These are phyloP conservation scores for Myotis planiceps DNA, from an alignment of 2,797 vertebrate species.

Conservation along the genomic window DNA sequence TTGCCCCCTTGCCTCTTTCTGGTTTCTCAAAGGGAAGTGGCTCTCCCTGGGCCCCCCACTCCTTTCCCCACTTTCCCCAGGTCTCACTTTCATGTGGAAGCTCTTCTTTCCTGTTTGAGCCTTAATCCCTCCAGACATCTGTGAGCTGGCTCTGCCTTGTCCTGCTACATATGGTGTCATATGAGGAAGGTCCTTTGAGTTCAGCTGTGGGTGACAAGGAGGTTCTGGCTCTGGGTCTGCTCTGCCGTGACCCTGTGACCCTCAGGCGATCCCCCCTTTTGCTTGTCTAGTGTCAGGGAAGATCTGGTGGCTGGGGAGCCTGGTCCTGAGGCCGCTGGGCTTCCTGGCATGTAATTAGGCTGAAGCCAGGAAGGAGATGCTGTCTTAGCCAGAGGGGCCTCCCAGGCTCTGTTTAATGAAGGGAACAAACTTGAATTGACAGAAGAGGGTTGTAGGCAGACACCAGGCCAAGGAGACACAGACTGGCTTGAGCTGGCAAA, in stretches of 20 bases:
- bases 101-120: background rate
- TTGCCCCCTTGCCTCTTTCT: background rate
- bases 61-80: background rate
- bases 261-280: background rate
- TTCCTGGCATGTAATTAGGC: constrained; percentile 11
- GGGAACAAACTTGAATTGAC: constrained; percentile 20
- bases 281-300: background rate
- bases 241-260: background rate
- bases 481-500: background rate
- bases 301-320: background rate
- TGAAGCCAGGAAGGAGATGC: background rate
- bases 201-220: background rate
- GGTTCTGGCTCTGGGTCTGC: background rate
- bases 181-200: background rate
- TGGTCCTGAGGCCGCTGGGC: background rate
- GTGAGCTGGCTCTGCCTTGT: background rate
- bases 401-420: constrained; percentile 46
- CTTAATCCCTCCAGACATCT: background rate
- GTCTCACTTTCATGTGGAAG: background rate
- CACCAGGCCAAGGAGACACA: constrained; percentile 45
- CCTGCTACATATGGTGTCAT: background rate
- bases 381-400: background rate
- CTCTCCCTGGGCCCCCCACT: background rate
- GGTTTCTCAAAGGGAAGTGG: background rate
- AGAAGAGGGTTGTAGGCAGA: constrained; percentile 12